These are phyloP conservation scores for Chiridota heheva DNA, from an alignment of 35 echinoderm and acorn worm genomes.

Conservation along the genomic window DNA sequence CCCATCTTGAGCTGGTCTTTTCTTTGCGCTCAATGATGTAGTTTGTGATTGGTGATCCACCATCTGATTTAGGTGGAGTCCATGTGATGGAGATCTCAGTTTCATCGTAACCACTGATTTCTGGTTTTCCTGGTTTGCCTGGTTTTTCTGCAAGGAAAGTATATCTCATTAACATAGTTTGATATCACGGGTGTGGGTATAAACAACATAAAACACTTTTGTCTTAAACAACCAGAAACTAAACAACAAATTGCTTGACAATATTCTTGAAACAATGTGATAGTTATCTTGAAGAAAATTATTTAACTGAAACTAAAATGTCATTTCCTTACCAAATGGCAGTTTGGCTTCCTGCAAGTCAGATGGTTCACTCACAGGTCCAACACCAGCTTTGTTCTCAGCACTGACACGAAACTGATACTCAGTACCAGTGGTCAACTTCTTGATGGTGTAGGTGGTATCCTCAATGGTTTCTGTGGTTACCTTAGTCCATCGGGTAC, in stretches of 20 bases:
- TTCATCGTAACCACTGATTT: slow-evolving; percentile 35
- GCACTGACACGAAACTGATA: slow-evolving; percentile 62
- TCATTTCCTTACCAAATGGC: slow-evolving; percentile 85
- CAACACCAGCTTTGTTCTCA: slow-evolving; percentile 81
- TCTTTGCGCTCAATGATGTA: slow-evolving; percentile 65
- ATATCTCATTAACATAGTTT: too few relatives aligned
- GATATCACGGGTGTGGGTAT: neutral
- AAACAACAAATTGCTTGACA: too few relatives aligned
- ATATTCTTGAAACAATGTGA: too few relatives aligned
- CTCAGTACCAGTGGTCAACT: slow-evolving; percentile 53
- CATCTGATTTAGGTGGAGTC: slow-evolving; percentile 49
- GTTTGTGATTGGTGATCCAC: slow-evolving; percentile 45
- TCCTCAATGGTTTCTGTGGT: slow-evolving; percentile 70
- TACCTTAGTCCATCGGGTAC: slow-evolving; percentile 69
- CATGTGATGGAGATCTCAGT: slow-evolving; percentile 41
- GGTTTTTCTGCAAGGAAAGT: slow-evolving; percentile 21
- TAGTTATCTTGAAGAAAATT: too few relatives aligned
- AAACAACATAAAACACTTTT: slow-evolving; percentile 15
- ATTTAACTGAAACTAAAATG: slow-evolving; percentile 80
- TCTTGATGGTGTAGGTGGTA: slow-evolving; percentile 64
- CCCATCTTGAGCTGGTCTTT: slow-evolving; percentile 47
- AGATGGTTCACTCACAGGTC: slow-evolving; percentile 67
- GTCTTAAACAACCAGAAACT: too few relatives aligned
- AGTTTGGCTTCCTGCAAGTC: slow-evolving; percentile 61
- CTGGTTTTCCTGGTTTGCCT: slow-evolving; percentile 64